These are phyloP conservation scores for Pseudorasbora parva DNA, from an alignment of 2,113 vertebrate species.

Conservation along the genomic window DNA sequence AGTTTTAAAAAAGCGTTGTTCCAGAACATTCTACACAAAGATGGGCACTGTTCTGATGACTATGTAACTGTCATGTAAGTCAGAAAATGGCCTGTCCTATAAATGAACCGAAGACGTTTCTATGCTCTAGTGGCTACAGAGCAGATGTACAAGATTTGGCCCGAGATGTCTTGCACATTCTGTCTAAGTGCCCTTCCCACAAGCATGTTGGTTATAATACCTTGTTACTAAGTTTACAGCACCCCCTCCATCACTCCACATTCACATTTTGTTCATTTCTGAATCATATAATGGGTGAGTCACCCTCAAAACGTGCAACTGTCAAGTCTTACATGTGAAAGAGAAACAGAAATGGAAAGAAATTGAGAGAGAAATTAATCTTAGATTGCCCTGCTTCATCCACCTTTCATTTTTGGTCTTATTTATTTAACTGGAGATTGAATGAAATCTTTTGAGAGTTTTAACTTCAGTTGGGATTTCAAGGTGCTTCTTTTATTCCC, in stretches of 20 bases:
- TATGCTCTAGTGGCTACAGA: constrained; percentile 26
- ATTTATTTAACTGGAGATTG: constrained; percentile 31
- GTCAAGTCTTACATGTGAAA: constrained; percentile 36
- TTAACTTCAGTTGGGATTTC: constrained; percentile 22
- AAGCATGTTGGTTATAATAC: constrained; percentile 47
- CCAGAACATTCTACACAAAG: background rate
- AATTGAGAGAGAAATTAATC: constrained; percentile 17
- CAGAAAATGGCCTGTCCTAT: background rate
- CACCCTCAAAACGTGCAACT: constrained; percentile 30
- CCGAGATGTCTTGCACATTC: constrained; percentile 15
- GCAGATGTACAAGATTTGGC: constrained; percentile 37
- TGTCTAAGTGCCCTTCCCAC: constrained; percentile 36
- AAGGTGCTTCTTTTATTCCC: constrained; percentile 38
- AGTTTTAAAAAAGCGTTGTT: background rate
- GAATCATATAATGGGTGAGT: constrained; percentile 46
- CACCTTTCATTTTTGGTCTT: constrained; percentile 22
- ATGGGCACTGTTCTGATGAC: background rate
- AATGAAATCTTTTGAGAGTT: constrained; percentile 32
- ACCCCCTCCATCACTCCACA: constrained; percentile 37
- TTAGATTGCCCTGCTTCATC: constrained; percentile 1
- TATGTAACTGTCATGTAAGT: constrained; percentile 32
- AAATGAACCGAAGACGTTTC: constrained; percentile 33
- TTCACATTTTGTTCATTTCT: constrained; percentile 43
- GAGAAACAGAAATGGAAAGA: constrained; percentile 11
- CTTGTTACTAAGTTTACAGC: constrained; percentile 59